Base-by-base conservation (phyloP, 2,113 vertebrate species). In the Megaceryle maxima region DNA sequence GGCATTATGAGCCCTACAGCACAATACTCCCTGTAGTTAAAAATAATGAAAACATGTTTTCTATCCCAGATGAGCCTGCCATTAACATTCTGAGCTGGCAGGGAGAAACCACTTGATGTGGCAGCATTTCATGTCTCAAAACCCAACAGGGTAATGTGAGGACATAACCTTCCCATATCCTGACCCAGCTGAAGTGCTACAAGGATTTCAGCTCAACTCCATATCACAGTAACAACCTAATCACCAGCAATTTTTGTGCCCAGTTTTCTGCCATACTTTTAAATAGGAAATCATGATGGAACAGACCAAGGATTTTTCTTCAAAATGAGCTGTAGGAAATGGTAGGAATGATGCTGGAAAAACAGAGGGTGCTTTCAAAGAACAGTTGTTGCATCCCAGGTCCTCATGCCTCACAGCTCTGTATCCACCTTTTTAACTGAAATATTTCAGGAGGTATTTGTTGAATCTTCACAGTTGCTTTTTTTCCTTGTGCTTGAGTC, bases 61-160 rank as follows among this genome's bases (percentile, higher is more conserved):
- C 50, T 68, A 3, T 77, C 53, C 33, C n/a, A 21, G 43, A 48
- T 31, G 17, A 55, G 39, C 26, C 63, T 89, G 51, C 19, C 26
- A 20, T 39, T 53, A 79, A 18, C 16, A 41, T 28, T 62, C 63
- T 25, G 33, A 83, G 50, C 7, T 73, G 70, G n/a, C 0, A 1
- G n/a, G 55, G 37, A 51, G 43, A 50, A 80, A 5, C 14, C 33
- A 8, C 60, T 26, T 70, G 22, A 31, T 24, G 53, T 5, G 16
- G 43, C 29, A 64, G 13, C 44, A 46, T 55, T 83, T 81, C 10
- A 3, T 25, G 8, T 19, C 67, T 88, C 57, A 41, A 76, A 83
- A 64, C 13, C 67, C 57, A 73, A 0, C 0, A 0, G 43, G 50
- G 50, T 51, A 25, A 51, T 51, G 24, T 51, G 12, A 22, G 50